Evolutionary conservation across 2,888 invertebrate genomes (phyloP), one percentile per base, ranked within the genome.

Genomic region (Cephonodes hylas): DNA sequence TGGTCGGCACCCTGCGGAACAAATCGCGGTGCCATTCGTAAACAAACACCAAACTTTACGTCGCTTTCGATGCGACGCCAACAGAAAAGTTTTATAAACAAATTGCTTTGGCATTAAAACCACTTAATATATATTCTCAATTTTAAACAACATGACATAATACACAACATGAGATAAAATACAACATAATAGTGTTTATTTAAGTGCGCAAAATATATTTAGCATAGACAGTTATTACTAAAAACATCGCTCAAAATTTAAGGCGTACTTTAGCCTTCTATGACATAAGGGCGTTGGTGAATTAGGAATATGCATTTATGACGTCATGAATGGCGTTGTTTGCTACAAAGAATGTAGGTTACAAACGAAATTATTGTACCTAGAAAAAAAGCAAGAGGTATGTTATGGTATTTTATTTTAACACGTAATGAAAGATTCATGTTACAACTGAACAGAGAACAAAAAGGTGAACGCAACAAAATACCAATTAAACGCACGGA

Each of bases 1-100:
- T 92, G 65, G 96, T 96, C 34, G 98, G 97, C 68, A 98, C 98
- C 84, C 97, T 95, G 83, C 96, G 27, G 53, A 53, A 53, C 27
- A 53, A 53, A 53, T 18, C 45, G 22, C 22, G 45, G 15, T 31
- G 27, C 18, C 53, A 31, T 18, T 53, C 53, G 53, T 53, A 53
- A 74, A 59, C 58, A 59, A 62, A 62, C 42, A 42, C 22, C 53
- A 53, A 53, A 53, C 18, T 31, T 53, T 53, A 27, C 4, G 53
- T 53, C 18, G 20, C 27, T 18, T 15, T 13, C 15, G 46, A 13
- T 25, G 23, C 13, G 46, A 22, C 23, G 23, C 5, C 18, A 53
- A 31, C 27, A 8, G 10, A 53, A 46, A 53, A 53, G 27, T 53
- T 53, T 6, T 3, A 45, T 31, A 5, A 27, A 15, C 15, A 10